Evolutionary conservation across 2,113 vertebrate species (phyloP), one percentile per base, ranked within the genome.

Genomic region (Hydrolagus affinis): DNA sequence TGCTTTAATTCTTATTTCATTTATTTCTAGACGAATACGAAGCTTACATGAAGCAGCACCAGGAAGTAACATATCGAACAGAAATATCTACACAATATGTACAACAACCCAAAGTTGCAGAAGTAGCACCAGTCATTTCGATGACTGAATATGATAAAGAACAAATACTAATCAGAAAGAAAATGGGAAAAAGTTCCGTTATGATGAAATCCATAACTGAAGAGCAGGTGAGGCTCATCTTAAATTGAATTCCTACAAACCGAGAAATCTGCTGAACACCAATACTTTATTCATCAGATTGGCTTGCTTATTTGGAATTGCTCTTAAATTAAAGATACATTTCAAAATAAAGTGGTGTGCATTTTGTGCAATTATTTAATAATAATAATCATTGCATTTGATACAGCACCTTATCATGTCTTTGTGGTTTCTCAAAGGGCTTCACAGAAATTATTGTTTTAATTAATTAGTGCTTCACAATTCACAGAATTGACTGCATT

Each of bases 71-170:
- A 8, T 96, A 96, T 89, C 95, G 94, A 90, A 96, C 94, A 71
- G 94, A 98, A 91, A 30, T 83, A 83, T 87, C 94, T 89, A 97
- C 93, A 73, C 89, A 94, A 4, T 94, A 96, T 60, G 89, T 96
- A 60, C 94, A 94, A 86, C 95, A 98, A 88, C 95, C 96, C 12
- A 93, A 88, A 92, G 92, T 94, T 88, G 96, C 92, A 88, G 95
- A 95, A 85, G 87, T 93, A 72, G 90, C 95, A 80, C 93, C 96
- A 62, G 90, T 93, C 80, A 85, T 93, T 90, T 85, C 91, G 15
- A 90, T 95, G 25, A 92, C 90, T 85, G 96, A 97, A 76, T 98
- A 95, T 88, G 95, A 97, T 88, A 91, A 92, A 91, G 96, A 97
- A 62, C 95, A 97, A 88, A 92, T 94, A 62, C 88, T 96, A 86